Conservation (phyloP, 2,113 vertebrate species). For the Genyomyrus donnyi region DNA sequence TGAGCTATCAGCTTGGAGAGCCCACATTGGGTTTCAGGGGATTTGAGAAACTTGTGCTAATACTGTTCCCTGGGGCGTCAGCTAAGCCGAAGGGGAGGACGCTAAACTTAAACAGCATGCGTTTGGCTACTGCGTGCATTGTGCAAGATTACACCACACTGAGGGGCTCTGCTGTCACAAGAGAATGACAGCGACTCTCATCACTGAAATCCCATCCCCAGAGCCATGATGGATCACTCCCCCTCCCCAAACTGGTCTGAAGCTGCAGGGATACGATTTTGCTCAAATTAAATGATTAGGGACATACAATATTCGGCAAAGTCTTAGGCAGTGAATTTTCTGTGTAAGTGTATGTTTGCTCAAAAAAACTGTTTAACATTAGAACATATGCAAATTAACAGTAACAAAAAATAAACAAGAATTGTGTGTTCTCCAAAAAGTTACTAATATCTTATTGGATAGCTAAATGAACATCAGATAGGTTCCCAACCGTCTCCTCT, state of each 20-base stretch:
- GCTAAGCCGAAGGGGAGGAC: neutral
- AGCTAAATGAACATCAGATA: neutral
- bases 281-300: neutral
- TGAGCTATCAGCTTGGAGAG: neutral
- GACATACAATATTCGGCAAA: neutral
- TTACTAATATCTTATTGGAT: neutral
- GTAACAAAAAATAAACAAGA: neutral
- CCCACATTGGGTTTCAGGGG: slow-evolving; percentile 1
- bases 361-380: neutral
- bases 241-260: neutral
- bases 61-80: neutral
- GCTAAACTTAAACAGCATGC: neutral
- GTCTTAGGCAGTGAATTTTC: neutral
- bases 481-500: neutral
- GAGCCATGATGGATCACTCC: no score
- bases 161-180: neutral
- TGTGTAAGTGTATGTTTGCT: neutral
- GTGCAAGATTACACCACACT: neutral
- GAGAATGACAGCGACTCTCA: neutral
- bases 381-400: neutral
- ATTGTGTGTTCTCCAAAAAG: neutral
- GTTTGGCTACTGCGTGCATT: neutral
- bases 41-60: slow-evolving; percentile 17
- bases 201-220: neutral
- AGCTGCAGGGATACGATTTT: neutral